phyloP scores from a whole-genome alignment of 1,140 invertebrate species.

The Portunus trituberculatus region DNA sequence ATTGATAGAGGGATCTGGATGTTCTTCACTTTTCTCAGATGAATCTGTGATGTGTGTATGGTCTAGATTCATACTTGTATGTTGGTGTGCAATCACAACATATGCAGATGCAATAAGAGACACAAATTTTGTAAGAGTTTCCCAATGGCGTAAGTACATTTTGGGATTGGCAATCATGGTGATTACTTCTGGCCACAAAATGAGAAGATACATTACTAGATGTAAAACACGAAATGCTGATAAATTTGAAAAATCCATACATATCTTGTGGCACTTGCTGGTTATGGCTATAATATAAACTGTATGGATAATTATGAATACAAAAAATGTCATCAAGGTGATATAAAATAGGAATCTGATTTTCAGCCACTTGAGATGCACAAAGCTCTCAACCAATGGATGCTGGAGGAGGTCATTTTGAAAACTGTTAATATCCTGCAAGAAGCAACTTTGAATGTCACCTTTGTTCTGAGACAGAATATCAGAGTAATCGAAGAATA shows the following conservation, averaged over 20 bases:
- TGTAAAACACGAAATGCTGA: constrained; percentile 33
- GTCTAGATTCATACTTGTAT: background rate
- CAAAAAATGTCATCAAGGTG: constrained; percentile 14
- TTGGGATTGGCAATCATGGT: constrained; percentile 20
- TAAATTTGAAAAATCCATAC: background rate
- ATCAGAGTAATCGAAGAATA: constrained; percentile 56
- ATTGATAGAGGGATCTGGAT: background rate
- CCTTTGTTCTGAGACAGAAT: background rate
- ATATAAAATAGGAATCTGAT: constrained; percentile 55
- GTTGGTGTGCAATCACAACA: constrained; percentile 26
- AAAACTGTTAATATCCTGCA: constrained; percentile 1
- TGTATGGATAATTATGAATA: constrained; percentile 48
- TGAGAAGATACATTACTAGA: constrained; percentile 47
- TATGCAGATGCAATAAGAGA: constrained; percentile 37
- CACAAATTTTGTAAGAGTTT: constrained; percentile 50
- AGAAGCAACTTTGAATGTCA: constrained; percentile 43
- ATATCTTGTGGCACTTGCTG: background rate
- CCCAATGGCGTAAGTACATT: constrained; percentile 38
- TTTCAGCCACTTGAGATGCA: constrained; percentile 43
- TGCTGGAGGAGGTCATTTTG: constrained; percentile 4
- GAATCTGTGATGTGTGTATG: background rate
- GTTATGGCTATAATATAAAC: background rate
- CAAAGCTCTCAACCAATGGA: constrained; percentile 53
- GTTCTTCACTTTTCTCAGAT: background rate
- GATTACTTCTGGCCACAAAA: constrained; percentile 46